Conservation (phyloP, 2,797 vertebrate genomes). For the Neostethus bicornis region DNA sequence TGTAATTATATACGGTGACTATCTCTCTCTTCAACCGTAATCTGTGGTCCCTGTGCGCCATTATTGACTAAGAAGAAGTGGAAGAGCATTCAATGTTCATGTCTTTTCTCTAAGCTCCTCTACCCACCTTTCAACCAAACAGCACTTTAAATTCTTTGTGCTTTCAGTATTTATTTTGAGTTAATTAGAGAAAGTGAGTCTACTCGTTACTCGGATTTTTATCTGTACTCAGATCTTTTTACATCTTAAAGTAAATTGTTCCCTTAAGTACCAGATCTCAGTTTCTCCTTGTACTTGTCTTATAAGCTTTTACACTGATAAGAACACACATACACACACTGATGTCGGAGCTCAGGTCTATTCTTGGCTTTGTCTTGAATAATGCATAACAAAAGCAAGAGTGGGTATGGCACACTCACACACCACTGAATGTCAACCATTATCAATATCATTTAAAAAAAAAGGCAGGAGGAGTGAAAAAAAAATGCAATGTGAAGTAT, state of each 20-base stretch:
- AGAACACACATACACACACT: conserved; percentile 16
- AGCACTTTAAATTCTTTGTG: conserved; percentile 21
- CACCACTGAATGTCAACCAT: conserved; percentile 18
- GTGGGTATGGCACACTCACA: conserved; percentile 26
- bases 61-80: conserved; percentile 9
- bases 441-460: conserved; percentile 3
- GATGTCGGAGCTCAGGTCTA: conserved; percentile 58
- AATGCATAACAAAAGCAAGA: conserved; percentile 71
- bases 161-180: conserved; percentile 26
- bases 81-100: conserved; percentile 23
- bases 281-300: conserved; percentile 15
- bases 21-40: conserved; percentile 3
- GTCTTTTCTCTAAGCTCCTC: conserved; percentile 21
- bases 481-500: background rate
- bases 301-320: conserved; percentile 27
- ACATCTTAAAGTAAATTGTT: background rate
- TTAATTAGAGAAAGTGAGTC: conserved; percentile 8
- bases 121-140: conserved; percentile 1
- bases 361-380: conserved; percentile 77
- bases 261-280: conserved; percentile 23
- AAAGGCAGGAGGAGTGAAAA: background rate
- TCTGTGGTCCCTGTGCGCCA: conserved; percentile 15
- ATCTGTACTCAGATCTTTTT: background rate
- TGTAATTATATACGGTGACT: conserved; percentile 24
- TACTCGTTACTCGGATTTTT: background rate